These are phyloP conservation scores for Sebastes alutus DNA, from an alignment of 2,797 vertebrate species.

Conservation along the genomic window DNA sequence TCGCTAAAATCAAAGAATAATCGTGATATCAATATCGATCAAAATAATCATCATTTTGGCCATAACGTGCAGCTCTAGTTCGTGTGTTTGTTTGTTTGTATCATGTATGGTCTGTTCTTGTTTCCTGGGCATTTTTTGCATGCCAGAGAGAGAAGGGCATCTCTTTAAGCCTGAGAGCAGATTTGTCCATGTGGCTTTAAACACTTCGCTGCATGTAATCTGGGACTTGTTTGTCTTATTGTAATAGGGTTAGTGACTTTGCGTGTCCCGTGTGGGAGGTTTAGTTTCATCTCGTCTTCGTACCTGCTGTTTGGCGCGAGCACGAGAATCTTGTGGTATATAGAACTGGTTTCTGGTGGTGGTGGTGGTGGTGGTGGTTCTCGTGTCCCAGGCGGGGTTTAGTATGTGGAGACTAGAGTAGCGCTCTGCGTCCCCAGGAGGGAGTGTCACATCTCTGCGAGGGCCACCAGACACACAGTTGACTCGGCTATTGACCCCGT, in stretches of 20 bases:
- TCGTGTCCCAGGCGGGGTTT: background rate
- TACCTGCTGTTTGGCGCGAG: conserved; percentile 30
- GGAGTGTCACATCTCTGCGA: conserved; percentile 47
- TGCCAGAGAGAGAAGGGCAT: conserved; percentile 36
- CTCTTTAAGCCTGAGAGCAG: conserved; percentile 44
- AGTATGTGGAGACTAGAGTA: background rate
- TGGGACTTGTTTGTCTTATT: conserved; percentile 53
- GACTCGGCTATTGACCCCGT: conserved; percentile 74
- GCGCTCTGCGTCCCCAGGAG: conserved; percentile 40
- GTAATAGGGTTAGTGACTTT: conserved; percentile 59
- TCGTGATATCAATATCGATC: too few species aligned
- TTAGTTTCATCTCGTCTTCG: conserved; percentile 36
- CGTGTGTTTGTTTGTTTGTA: background rate
- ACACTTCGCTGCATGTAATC: conserved; percentile 62
- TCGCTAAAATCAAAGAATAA: too few species aligned
- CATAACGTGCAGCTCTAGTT: too few species aligned
- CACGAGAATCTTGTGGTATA: background rate
- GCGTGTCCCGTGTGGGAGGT: conserved; percentile 36
- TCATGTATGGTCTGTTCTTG: background rate
- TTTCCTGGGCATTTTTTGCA: background rate
- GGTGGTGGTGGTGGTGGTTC: background rate
- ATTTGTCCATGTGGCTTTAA: conserved; percentile 58
- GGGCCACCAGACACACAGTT: conserved; percentile 76
- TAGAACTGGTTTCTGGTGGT: background rate
- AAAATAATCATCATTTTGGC: too few species aligned